Evolutionary conservation across 2,113 vertebrate genomes (phyloP).

Genomic region (Pedetes capensis): DNA sequence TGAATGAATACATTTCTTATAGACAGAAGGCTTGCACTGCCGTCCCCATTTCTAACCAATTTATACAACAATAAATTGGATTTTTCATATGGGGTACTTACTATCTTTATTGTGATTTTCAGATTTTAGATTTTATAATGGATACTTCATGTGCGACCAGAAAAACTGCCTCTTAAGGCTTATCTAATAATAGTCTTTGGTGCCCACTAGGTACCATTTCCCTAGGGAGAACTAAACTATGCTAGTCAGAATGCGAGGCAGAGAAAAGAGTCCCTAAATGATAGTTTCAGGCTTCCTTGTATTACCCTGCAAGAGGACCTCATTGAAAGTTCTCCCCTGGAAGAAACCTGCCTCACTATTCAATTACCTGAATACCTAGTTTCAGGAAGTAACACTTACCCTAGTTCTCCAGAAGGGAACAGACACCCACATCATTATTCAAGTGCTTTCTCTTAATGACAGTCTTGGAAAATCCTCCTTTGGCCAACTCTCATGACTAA

Average conservation of each 20-base stretch:
- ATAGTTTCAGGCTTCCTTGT: neutral
- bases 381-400: neutral
- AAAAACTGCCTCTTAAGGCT: neutral
- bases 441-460: neutral
- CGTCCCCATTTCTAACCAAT: neutral
- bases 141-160: neutral
- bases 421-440: neutral
- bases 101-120: neutral
- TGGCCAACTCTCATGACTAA: neutral
- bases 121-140: constrained; percentile 10
- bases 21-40: neutral
- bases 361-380: constrained; percentile 11
- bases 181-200: neutral
- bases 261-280: too few species aligned
- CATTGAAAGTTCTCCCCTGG: neutral
- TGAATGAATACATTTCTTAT: neutral
- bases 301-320: neutral
- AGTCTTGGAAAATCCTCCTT: neutral
- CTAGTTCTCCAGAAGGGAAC: neutral
- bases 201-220: neutral
- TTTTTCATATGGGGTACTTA: neutral
- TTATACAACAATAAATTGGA: neutral
- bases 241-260: neutral
- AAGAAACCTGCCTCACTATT: neutral
- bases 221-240: neutral